Evolutionary conservation across 2,113 vertebrate genomes (phyloP), one percentile per base, ranked within the genome.

Genomic region (Thomomys bottae): DNA sequence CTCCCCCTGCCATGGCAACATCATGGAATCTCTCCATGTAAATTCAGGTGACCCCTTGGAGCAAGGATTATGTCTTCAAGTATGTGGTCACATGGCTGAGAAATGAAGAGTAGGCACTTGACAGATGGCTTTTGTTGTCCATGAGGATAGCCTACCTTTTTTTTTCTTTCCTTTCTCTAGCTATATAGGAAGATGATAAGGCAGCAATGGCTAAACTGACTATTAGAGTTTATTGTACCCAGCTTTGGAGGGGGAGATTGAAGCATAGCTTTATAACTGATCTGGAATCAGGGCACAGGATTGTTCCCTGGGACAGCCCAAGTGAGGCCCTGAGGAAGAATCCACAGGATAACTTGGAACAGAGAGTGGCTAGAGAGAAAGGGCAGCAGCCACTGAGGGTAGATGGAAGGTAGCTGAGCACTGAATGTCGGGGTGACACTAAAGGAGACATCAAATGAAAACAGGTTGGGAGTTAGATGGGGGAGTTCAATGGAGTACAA

Each of bases 351-450:
- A 64, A 18, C 20, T 15, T 10, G 12, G 15, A 7, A 9, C 0
- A 10, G 36, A 21, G 30, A 5, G 6, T 38, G 45, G 14, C 73
- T 40, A 3, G 34, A 40, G 79, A 59, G 57, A 30, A 68, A 12
- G 28, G n/a, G 8, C 20, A 28, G 20, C 15, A 32, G 17, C 15
- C 2, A 12, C 3, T 0, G 12, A 28, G 28, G 40, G 30, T 30
- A 5, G 26, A 7, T n/a, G 3, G 63, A 64, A 34, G 8, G 49
- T 40, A 63, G 7, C 0, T 24, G 30, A 76, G 6, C 32, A 28
- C 23, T 45, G 28, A 18, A 2, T 68, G 20, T 21, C 1, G 3
- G 34, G 45, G 42, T n/a, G 0, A 26, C 38, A 7, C 8, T 0
- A 17, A 0, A 10, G 64, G 21, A 7, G 0, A 54, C 14, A 17